Percentiles rank a stretch among this genome's conserved stretches.
Conservation (phyloP, 1,140 invertebrate species). For the Pogonus chalceus region DNA sequence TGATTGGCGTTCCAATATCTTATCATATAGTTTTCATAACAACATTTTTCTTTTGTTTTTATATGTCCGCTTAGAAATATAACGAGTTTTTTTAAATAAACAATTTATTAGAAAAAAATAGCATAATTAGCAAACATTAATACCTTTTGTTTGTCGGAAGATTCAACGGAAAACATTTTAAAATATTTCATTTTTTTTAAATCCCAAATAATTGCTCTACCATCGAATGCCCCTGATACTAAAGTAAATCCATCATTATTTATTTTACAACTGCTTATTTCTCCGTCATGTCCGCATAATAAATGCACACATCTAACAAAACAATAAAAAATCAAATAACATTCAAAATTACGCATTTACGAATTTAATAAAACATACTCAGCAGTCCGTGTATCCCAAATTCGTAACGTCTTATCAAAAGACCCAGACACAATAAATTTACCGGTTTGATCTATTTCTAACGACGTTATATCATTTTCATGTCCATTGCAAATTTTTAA, state of each 20-base stretch:
- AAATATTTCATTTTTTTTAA: neutral
- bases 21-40: no score
- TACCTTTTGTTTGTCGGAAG: no score
- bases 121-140: no score
- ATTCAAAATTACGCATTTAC: slow-evolving; percentile 9
- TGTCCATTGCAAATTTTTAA: slow-evolving; percentile 40
- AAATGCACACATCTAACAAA: neutral
- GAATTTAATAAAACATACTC: slow-evolving; percentile 44
- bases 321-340: slow-evolving; percentile 1
- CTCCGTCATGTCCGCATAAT: neutral
- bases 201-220: neutral
- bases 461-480: slow-evolving; percentile 42
- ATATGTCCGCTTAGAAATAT: no score
- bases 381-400: slow-evolving; percentile 58
- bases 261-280: slow-evolving; percentile 6
- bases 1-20: no score
- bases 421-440: slow-evolving; percentile 42
- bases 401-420: slow-evolving; percentile 62
- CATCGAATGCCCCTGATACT: slow-evolving; percentile 1
- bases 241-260: neutral
- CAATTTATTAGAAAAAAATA: no score
- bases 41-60: no score
- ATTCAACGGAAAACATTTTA: neutral
- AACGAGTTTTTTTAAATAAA: no score
- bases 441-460: slow-evolving; percentile 6